These are phyloP conservation scores for Vulpes lagopus DNA, from an alignment of 2,113 vertebrate genomes.

Conservation along the genomic window DNA sequence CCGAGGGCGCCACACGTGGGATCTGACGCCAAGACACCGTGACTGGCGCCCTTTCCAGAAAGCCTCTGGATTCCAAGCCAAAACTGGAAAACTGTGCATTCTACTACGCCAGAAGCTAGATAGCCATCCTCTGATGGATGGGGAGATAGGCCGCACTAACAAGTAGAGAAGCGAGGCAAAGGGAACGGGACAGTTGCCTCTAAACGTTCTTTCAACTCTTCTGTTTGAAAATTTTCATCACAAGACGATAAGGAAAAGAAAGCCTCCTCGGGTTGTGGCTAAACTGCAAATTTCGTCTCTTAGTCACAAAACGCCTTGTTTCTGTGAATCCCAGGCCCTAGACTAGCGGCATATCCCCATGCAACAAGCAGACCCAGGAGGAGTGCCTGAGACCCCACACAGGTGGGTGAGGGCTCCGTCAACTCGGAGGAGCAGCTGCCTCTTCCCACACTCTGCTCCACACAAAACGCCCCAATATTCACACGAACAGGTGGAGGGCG, in stretches of 20 bases:
- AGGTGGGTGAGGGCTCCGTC: rapidly evolving
- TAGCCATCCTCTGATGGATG: neutral
- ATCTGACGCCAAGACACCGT: rapidly evolving
- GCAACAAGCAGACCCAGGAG: neutral
- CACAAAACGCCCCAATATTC: rapidly evolving
- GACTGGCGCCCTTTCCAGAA: rapidly evolving
- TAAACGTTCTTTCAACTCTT: neutral
- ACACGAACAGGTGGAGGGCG: rapidly evolving
- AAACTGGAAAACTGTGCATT: rapidly evolving
- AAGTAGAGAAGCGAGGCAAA: neutral
- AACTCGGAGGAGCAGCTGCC: rapidly evolving
- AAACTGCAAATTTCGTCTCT: neutral
- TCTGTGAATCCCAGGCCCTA: neutral
- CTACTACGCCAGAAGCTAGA: rapidly evolving
- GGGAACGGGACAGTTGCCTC: rapidly evolving
- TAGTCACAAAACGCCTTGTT: rapidly evolving
- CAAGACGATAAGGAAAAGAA: neutral
- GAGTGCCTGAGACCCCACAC: rapidly evolving
- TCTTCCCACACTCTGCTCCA: rapidly evolving
- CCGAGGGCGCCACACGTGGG: rapidly evolving
- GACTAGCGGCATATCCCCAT: neutral
- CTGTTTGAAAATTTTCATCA: neutral
- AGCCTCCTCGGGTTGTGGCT: too few species aligned
- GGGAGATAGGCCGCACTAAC: rapidly evolving
- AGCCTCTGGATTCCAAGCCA: neutral